Conservation (phyloP, 2,797 vertebrate species). For the Falco cherrug region DNA sequence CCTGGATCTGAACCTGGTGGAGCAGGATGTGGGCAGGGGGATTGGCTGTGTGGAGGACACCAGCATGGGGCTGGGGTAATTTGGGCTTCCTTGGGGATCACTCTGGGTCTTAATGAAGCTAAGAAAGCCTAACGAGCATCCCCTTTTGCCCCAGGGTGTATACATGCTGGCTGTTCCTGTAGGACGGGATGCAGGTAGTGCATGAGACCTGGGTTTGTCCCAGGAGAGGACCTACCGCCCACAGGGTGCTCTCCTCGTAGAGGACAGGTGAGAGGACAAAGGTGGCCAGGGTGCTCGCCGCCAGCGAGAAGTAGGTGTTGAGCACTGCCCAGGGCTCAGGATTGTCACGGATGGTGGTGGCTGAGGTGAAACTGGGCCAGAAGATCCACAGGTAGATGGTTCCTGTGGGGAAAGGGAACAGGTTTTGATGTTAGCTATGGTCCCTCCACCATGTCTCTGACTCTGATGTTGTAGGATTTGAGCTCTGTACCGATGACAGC, state of each 20-base stretch:
- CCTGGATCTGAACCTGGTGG: conserved; percentile 90
- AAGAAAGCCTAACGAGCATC: neutral
- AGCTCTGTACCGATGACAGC: conserved; percentile 86
- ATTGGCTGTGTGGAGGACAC: neutral
- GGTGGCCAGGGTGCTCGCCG: conserved; percentile 84
- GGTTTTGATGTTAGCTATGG: neutral
- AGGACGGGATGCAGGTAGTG: accelerated
- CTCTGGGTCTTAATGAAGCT: neutral
- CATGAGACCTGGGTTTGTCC: neutral
- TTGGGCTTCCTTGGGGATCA: neutral
- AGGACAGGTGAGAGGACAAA: conserved; percentile 83
- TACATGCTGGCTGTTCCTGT: accelerated
- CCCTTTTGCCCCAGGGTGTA: neutral
- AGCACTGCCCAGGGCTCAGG: conserved; percentile 86
- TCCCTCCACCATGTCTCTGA: accelerated
- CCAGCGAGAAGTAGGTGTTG: conserved; percentile 92
- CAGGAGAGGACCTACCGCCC: conserved; percentile 82
- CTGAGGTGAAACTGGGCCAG: conserved; percentile 94
- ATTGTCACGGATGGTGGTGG: conserved; percentile 72
- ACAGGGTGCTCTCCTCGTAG: conserved; percentile 77
- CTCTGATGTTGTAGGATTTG: accelerated
- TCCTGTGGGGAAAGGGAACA: conserved; percentile 66
- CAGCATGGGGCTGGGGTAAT: neutral
- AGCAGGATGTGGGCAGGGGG: neutral
- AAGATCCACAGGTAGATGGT: conserved; percentile 95